These are phyloP conservation scores for Smithornis capensis DNA, from an alignment of 2,113 vertebrate genomes.

Conservation along the genomic window DNA sequence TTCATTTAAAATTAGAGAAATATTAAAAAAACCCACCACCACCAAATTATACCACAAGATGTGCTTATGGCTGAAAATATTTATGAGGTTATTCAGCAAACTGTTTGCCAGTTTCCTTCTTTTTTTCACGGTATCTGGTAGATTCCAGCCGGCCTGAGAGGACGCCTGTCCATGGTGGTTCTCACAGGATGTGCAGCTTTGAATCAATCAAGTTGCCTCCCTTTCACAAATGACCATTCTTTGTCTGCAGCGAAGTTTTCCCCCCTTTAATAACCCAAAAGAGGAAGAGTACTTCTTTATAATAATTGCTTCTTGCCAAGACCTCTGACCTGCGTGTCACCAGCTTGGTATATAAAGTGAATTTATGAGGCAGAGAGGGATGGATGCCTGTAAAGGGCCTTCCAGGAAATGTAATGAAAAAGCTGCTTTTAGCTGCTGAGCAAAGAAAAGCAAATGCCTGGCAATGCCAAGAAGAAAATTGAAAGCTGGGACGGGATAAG, in stretches of 20 bases:
- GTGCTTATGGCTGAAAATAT: constrained; percentile 35
- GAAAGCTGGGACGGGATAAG: constrained; percentile 32
- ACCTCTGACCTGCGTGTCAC: constrained; percentile 33
- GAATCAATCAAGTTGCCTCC: background rate
- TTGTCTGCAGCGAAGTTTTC: background rate
- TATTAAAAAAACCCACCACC: background rate
- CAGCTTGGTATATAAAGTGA: constrained; percentile 54
- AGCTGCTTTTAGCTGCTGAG: constrained; percentile 51
- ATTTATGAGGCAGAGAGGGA: constrained; percentile 61
- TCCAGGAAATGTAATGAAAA: constrained; percentile 69
- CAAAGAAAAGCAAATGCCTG: constrained; percentile 29
- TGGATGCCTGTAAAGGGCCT: constrained; percentile 33
- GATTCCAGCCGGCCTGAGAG: background rate
- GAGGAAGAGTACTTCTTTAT: constrained; percentile 17
- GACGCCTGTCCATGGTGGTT: background rate
- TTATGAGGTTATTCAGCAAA: constrained; percentile 51
- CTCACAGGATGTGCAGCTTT: background rate
- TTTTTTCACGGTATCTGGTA: background rate
- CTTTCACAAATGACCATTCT: background rate
- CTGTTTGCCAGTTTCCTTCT: background rate
- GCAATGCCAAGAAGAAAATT: constrained; percentile 54
- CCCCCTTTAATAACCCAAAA: background rate
- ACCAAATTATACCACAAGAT: constrained; percentile 50
- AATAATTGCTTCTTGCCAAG: constrained; percentile 42
- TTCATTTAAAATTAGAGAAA: constrained; percentile 69